A percentile compares a stretch with the other conserved stretches of the same genome.
Conservation (phyloP, 2,888 invertebrate species). For the Dioctria rufipes region DNA sequence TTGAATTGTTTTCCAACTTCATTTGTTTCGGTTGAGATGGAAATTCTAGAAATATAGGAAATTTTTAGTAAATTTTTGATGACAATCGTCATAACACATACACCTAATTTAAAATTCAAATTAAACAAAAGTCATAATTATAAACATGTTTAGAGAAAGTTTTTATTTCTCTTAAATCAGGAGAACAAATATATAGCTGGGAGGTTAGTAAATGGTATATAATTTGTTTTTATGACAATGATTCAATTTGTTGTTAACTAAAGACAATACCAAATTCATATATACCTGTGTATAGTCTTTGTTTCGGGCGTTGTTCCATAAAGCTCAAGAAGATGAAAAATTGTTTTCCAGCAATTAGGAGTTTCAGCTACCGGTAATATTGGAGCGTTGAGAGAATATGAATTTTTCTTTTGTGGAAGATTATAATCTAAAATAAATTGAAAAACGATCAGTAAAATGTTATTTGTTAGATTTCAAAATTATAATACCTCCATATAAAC, state of each 20-base stretch:
- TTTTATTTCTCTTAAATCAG: no score
- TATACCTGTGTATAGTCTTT: constrained; percentile 80
- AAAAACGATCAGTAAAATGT: neutral
- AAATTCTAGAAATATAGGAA: constrained; percentile 72
- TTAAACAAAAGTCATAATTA: no score
- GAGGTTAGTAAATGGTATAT: no score
- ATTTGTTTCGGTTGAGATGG: constrained; percentile 79
- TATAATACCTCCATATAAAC: constrained; percentile 61
- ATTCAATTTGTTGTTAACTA: no score
- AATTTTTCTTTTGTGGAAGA: constrained; percentile 66
- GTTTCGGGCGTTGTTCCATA: constrained; percentile 97
- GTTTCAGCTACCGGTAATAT: constrained; percentile 68
- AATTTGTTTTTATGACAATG: no score
- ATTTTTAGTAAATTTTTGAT: constrained; percentile 59
- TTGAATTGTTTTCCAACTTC: constrained; percentile 79
- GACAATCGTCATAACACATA: constrained; percentile 33
- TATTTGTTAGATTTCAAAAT: neutral
- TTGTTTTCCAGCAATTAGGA: constrained; percentile 94
- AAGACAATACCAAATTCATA: no score
- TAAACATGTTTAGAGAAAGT: no score
- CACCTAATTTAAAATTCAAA: no score
- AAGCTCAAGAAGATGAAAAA: constrained; percentile 91
- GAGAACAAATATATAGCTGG: no score
- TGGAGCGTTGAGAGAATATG: constrained; percentile 63
- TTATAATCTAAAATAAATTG: constrained; percentile 64